Percentiles rank a stretch among this genome's conserved stretches.
These are phyloP conservation scores for Echeneis naucrates DNA, from an alignment of 2,797 vertebrate genomes.

Conservation along the genomic window DNA sequence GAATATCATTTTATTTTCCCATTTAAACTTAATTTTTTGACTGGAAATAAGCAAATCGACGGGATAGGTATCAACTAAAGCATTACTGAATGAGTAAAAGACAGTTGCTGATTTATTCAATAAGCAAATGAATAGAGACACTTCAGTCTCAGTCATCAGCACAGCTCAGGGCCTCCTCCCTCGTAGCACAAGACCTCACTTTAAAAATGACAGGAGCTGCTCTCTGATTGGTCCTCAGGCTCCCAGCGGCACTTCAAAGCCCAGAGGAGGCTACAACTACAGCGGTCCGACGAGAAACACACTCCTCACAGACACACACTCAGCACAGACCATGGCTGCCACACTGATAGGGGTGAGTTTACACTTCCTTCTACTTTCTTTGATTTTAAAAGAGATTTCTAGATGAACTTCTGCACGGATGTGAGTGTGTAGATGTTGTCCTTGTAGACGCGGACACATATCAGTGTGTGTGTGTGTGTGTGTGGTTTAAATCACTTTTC, in stretches of 20 bases:
- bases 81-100: background rate
- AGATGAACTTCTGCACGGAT: no score
- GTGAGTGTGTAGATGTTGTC: background rate
- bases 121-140: background rate
- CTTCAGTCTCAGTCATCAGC: no score
- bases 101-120: background rate
- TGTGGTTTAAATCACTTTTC: no score
- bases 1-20: background rate
- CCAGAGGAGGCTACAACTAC: constrained; percentile 88
- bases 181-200: constrained; percentile 30
- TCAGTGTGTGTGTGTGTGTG: no score
- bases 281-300: constrained; percentile 78
- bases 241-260: constrained; percentile 93
- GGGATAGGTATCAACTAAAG: background rate
- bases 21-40: background rate
- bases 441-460: no score
- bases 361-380: background rate
- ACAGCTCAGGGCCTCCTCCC: no score
- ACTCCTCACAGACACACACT: constrained; percentile 19
- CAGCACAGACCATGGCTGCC: constrained; percentile 90
- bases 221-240: constrained; percentile 88
- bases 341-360: constrained; percentile 96
- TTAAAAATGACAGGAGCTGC: constrained; percentile 49
- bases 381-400: no score
- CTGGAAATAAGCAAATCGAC: background rate